Evolutionary conservation across 2,797 vertebrate genomes (phyloP).

Genomic region (Sebastes hubbsi): DNA sequence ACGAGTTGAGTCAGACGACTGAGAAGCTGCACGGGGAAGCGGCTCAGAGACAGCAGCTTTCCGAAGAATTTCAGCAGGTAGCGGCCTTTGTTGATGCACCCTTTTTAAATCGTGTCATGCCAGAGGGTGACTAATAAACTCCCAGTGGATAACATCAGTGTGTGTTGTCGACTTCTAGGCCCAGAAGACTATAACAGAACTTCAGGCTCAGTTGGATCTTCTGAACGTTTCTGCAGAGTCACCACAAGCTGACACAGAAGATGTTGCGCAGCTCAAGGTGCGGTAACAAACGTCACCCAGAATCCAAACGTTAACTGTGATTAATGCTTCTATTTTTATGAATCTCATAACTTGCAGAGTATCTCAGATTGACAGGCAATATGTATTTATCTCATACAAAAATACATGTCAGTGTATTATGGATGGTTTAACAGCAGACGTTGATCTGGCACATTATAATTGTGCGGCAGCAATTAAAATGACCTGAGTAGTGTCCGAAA

Average conservation of each 20-base stretch:
- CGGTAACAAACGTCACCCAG: background rate
- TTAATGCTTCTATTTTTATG: background rate
- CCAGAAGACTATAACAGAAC: slow-evolving; percentile 80
- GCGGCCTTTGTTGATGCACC: fast-evolving
- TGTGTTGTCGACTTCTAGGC: slow-evolving; percentile 74
- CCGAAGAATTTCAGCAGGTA: slow-evolving; percentile 88
- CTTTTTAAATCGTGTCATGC: background rate
- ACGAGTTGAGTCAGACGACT: slow-evolving; percentile 81
- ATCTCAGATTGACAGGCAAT: background rate
- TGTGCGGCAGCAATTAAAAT: too few relatives aligned
- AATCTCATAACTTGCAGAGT: background rate
- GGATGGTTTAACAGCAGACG: too few relatives aligned
- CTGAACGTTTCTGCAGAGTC: slow-evolving; percentile 78
- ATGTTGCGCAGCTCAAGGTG: slow-evolving; percentile 88
- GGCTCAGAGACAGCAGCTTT: slow-evolving; percentile 81
- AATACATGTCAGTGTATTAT: too few relatives aligned
- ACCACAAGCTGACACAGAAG: slow-evolving; percentile 77
- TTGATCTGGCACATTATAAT: too few relatives aligned
- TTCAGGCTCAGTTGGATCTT: slow-evolving; percentile 90
- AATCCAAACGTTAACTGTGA: background rate
- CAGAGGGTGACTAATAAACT: background rate
- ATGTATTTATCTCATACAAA: too few relatives aligned
- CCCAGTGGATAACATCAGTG: background rate
- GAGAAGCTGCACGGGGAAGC: slow-evolving; percentile 82
- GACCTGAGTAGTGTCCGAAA: too few relatives aligned